Conservation (phyloP, 2,113 vertebrate species). For the Ictalurus furcatus region DNA sequence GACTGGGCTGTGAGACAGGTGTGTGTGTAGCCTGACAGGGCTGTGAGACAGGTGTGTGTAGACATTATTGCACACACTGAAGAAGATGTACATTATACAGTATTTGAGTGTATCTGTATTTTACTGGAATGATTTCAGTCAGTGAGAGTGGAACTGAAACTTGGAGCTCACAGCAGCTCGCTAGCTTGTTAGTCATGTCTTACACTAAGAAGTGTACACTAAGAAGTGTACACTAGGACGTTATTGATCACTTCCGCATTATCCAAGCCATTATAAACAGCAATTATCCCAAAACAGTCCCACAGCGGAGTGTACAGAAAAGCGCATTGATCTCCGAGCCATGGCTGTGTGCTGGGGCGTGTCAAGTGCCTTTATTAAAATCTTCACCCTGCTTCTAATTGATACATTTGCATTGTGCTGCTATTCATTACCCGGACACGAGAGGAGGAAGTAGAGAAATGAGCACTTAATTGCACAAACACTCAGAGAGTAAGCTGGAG, state of each 20-base stretch:
- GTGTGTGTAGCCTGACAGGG: background rate
- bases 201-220: slow-evolving; percentile 27
- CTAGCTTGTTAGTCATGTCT: background rate
- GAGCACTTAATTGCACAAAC: background rate
- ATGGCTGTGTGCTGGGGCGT: slow-evolving; percentile 35
- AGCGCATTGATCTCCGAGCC: slow-evolving; percentile 62
- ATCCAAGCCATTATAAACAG: slow-evolving; percentile 60
- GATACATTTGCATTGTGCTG: slow-evolving; percentile 37
- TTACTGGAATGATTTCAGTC: background rate
- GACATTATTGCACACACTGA: background rate
- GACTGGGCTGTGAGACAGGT: background rate
- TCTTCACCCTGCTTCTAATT: slow-evolving; percentile 59
- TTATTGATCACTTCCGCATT: slow-evolving; percentile 68
- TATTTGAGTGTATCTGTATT: background rate
- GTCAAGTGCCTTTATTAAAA: slow-evolving; percentile 49
- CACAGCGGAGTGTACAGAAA: slow-evolving; percentile 63
- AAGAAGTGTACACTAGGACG: slow-evolving; percentile 45
- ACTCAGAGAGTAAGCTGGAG: background rate
- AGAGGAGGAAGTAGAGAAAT: background rate
- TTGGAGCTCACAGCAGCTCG: background rate
- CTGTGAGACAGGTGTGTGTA: no score
- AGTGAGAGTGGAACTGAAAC: background rate
- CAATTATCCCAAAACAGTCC: slow-evolving; percentile 61
- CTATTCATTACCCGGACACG: slow-evolving; percentile 47
- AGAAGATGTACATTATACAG: background rate